These are phyloP conservation scores for Pseudorectes ferrugineus DNA, from an alignment of 2,113 vertebrate species.

Conservation along the genomic window DNA sequence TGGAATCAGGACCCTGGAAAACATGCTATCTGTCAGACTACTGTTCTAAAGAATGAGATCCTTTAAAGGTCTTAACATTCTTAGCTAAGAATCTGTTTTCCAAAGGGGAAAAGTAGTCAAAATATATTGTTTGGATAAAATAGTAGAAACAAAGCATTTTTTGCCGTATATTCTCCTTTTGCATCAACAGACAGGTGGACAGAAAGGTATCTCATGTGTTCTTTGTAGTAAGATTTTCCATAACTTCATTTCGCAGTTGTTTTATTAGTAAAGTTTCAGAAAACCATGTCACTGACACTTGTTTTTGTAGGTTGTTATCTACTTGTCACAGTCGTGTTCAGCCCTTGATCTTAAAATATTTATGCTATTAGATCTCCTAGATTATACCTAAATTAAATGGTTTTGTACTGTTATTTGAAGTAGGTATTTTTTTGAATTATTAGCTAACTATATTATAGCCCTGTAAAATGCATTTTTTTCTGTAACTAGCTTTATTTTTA, in stretches of 20 bases:
- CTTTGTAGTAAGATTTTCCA: not conserved
- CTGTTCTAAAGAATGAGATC: not conserved
- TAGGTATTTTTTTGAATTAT: rapidly evolving
- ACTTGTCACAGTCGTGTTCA: not conserved
- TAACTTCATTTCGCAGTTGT: not conserved
- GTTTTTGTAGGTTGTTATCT: not conserved
- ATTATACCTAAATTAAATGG: not conserved
- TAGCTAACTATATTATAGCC: not conserved
- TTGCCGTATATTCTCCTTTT: not conserved
- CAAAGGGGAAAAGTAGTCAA: not conserved
- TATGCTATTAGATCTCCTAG: not conserved
- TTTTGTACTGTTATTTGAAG: not conserved
- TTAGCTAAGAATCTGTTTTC: not conserved
- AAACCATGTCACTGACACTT: not conserved
- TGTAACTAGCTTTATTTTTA: not conserved
- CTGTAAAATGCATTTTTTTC: not conserved
- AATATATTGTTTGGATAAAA: not conserved
- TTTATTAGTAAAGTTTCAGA: not conserved
- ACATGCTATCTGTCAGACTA: not conserved
- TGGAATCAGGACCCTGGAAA: not conserved
- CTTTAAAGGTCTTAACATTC: not conserved
- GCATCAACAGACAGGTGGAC: not conserved
- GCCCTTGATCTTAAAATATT: not conserved
- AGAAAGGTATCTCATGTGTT: not conserved
- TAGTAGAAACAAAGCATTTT: not conserved